phyloP scores from a whole-genome alignment of 2,797 vertebrate genomes.

The Gastrophryne carolinensis region DNA sequence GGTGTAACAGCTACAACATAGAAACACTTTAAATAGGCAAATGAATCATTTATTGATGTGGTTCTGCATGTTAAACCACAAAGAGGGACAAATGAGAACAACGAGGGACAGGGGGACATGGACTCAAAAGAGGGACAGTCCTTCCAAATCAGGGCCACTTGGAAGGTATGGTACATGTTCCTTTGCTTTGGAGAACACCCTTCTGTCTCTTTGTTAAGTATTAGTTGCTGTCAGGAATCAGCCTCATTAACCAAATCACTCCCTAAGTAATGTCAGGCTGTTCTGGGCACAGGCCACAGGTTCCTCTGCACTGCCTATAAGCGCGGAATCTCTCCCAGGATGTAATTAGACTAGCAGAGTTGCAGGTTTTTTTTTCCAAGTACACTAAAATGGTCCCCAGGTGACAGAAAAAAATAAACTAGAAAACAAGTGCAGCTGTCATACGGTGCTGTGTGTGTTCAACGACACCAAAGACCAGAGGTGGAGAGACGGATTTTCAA shows the following conservation, averaged over 20 bases:
- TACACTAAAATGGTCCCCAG: background rate
- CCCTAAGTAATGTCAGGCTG: background rate
- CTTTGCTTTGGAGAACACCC: no score
- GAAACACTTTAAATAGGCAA: no score
- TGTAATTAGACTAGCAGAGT: constrained; percentile 15
- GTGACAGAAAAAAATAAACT: constrained; percentile 27
- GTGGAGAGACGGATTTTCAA: background rate
- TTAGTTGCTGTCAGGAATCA: no score
- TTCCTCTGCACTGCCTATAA: background rate
- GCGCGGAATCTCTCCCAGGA: background rate
- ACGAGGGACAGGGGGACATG: no score
- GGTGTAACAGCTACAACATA: no score
- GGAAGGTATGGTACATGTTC: no score
- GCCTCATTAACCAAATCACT: background rate
- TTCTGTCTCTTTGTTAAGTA: no score
- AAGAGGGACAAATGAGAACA: no score
- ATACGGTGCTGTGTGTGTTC: background rate
- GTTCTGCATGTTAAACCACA: no score
- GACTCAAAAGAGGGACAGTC: no score
- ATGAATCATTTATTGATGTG: no score
- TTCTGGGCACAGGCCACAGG: background rate
- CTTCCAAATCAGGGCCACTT: no score
- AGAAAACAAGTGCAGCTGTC: constrained; percentile 32
- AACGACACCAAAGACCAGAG: background rate
- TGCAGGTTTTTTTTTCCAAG: constrained; percentile 14